These are phyloP conservation scores for Nymphicus hollandicus DNA, from an alignment of 2,113 vertebrate genomes.

Conservation along the genomic window DNA sequence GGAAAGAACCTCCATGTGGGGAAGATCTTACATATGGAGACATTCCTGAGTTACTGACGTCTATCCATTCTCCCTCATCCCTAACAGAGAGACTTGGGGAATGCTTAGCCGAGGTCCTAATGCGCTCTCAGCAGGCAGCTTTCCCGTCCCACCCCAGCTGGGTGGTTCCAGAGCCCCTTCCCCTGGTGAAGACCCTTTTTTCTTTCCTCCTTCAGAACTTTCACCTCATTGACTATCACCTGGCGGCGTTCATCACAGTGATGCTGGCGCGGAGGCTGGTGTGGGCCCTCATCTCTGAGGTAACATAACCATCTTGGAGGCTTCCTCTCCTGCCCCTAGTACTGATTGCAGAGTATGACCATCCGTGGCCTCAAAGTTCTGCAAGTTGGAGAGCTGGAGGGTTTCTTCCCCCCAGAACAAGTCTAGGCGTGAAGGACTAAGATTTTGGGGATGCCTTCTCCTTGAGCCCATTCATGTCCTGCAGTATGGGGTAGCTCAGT, in stretches of 20 bases:
- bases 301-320: slow-evolving; percentile 48
- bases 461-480: neutral
- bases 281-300: slow-evolving; percentile 96
- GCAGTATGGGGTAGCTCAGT: neutral
- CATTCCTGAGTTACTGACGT: neutral
- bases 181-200: slow-evolving; percentile 40
- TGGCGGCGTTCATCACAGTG: slow-evolving; percentile 96
- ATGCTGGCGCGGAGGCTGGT: slow-evolving; percentile 97
- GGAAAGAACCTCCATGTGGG: neutral
- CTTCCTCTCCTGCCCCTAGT: neutral
- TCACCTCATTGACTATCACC: slow-evolving; percentile 96
- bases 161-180: neutral
- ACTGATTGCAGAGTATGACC: neutral
- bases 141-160: neutral
- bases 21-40: neutral
- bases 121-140: neutral
- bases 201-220: slow-evolving; percentile 86
- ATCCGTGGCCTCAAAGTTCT: neutral
- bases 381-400: neutral
- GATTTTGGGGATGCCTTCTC: neutral
- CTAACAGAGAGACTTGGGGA: neutral
- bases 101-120: neutral
- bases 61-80: neutral
- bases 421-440: neutral
- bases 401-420: neutral